A percentile compares a stretch with the other conserved stretches of the same genome.
Evolutionary conservation across 1,140 invertebrate species (phyloP).

Genomic region (Carcinoscorpius rotundicauda): DNA sequence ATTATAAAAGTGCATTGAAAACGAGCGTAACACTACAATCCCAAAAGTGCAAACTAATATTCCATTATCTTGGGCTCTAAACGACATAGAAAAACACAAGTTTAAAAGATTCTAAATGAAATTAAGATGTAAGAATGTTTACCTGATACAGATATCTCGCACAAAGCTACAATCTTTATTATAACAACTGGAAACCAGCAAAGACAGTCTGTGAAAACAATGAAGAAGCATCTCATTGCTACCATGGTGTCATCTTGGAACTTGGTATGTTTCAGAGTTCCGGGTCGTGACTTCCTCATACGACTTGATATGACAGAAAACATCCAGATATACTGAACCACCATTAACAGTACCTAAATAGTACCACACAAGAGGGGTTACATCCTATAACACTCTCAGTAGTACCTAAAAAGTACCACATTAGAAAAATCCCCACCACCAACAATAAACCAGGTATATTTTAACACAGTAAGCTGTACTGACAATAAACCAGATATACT

Average conservation of each 20-base stretch:
- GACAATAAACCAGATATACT: no score
- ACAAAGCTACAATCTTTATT: conserved; percentile 21
- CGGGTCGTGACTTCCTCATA: conserved; percentile 9
- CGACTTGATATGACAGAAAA: conserved; percentile 11
- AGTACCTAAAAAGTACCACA: not conserved
- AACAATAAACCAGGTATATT: no score
- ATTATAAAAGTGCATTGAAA: no score
- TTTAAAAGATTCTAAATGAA: no score
- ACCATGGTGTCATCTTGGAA: conserved; percentile 21
- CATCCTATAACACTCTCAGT: not conserved
- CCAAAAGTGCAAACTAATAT: no score
- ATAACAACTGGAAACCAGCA: conserved; percentile 32
- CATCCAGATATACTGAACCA: conserved; percentile 42
- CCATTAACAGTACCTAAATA: conserved; percentile 42
- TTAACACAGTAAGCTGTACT: no score
- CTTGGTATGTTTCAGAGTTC: conserved; percentile 2
- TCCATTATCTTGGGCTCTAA: no score
- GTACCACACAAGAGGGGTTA: not conserved
- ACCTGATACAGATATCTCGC: conserved; percentile 14
- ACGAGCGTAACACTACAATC: no score
- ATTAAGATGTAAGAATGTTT: not conserved
- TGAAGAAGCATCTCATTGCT: conserved; percentile 27
- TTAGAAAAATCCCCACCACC: not conserved
- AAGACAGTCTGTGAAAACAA: conserved; percentile 30
- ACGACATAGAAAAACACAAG: no score